Conservation (phyloP, 2,797 vertebrate genomes). For the Salarias fasciatus region DNA sequence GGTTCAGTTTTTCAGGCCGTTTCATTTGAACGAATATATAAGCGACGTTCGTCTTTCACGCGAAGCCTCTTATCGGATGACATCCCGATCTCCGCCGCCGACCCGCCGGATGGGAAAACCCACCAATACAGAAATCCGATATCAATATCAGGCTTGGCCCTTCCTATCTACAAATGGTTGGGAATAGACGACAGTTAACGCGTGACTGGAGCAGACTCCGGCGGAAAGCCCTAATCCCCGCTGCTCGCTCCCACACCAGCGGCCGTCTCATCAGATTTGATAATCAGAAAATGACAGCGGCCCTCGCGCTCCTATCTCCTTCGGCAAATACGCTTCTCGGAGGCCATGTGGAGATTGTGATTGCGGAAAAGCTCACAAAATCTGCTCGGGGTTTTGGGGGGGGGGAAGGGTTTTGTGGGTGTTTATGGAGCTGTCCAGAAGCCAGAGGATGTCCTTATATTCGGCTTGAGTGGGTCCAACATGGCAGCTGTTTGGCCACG, state of each 20-base stretch:
- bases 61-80: slow-evolving; percentile 1
- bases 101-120: not conserved
- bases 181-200: slow-evolving; percentile 40
- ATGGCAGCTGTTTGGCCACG: slow-evolving; percentile 46
- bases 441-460: slow-evolving; percentile 48
- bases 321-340: slow-evolving; percentile 57
- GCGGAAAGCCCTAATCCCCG: slow-evolving; percentile 39
- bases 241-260: slow-evolving; percentile 49
- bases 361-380: slow-evolving; percentile 64
- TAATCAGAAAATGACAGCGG: slow-evolving; percentile 73
- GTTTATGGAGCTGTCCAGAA: slow-evolving; percentile 70
- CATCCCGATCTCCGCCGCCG: not conserved
- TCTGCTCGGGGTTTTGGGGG: slow-evolving; percentile 47
- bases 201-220: slow-evolving; percentile 19
- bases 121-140: slow-evolving; percentile 11
- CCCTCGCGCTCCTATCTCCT: slow-evolving; percentile 67
- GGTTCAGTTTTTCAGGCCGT: not conserved
- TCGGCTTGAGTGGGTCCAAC: slow-evolving; percentile 55
- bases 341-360: slow-evolving; percentile 64
- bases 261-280: slow-evolving; percentile 69
- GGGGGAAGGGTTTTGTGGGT: slow-evolving; percentile 61
- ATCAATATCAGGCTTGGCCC: slow-evolving; percentile 14
- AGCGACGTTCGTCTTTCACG: not conserved
- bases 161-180: slow-evolving; percentile 24
- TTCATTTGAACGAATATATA: not conserved